These are phyloP conservation scores for Borostomias antarcticus DNA, from an alignment of 2,797 vertebrate species.

Conservation along the genomic window DNA sequence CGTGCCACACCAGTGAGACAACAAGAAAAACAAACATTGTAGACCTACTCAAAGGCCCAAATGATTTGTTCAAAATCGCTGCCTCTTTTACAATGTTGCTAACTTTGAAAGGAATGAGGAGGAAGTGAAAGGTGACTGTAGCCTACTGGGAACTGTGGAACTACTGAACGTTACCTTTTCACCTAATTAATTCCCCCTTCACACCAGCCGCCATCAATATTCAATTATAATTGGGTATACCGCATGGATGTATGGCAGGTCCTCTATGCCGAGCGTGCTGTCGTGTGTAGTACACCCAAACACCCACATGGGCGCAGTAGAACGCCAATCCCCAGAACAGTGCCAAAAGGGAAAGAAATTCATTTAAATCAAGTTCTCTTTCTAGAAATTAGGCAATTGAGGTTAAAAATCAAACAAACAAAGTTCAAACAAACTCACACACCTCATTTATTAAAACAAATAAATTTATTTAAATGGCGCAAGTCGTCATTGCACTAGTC, in stretches of 20 bases:
- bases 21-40: slow-evolving; percentile 17
- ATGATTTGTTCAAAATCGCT: neutral
- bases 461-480: slow-evolving; percentile 56
- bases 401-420: neutral
- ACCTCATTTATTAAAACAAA: slow-evolving; percentile 52
- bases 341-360: no score
- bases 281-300: neutral
- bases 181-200: neutral
- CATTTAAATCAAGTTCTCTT: no score
- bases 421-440: neutral
- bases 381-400: no score
- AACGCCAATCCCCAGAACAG: neutral
- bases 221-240: neutral
- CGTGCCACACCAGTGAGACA: neutral
- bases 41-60: neutral
- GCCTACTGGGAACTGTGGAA: no score
- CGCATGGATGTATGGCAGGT: no score
- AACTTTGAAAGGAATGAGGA: no score
- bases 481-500: slow-evolving; percentile 47
- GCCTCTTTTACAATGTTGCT: neutral
- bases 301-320: neutral
- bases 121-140: no score
- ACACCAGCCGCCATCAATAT: neutral
- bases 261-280: no score
- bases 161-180: no score